Evolutionary conservation across 2,797 vertebrate species (phyloP).

Genomic region (Labroides dimidiatus): DNA sequence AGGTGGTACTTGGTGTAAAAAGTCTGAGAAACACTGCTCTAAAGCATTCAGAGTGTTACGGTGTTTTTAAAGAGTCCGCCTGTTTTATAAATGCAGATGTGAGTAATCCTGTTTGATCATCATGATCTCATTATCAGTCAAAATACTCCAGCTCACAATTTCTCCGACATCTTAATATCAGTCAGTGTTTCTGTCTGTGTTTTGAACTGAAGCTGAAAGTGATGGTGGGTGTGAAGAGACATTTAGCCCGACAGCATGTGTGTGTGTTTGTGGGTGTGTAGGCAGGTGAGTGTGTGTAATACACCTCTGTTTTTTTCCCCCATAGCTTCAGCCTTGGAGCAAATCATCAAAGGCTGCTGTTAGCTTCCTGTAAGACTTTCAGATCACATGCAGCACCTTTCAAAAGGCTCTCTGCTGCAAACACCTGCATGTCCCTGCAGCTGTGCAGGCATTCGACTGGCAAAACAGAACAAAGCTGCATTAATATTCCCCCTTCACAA

Average conservation of each 20-base stretch:
- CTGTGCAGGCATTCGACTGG: not conserved
- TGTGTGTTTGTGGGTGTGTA: conserved; percentile 12
- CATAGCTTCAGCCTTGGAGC: conserved; percentile 7
- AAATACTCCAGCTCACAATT: not conserved
- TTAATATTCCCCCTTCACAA: not conserved
- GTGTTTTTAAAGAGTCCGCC: too few relatives aligned
- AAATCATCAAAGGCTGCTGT: conserved; percentile 13
- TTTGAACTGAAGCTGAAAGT: not conserved
- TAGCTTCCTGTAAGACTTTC: not conserved
- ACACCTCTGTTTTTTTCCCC: not conserved
- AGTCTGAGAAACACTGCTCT: too few relatives aligned
- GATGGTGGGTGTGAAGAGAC: conserved; percentile 2
- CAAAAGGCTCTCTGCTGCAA: not conserved
- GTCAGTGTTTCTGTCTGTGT: too few relatives aligned
- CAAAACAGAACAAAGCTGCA: not conserved
- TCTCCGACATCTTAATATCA: not conserved
- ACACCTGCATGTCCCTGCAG: not conserved
- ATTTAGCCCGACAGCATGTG: not conserved
- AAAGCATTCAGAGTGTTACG: too few relatives aligned
- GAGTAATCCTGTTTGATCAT: too few relatives aligned
- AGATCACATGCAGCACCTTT: not conserved
- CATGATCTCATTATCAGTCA: too few relatives aligned
- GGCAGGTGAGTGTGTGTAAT: conserved; percentile 10
- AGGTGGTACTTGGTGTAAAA: too few relatives aligned
- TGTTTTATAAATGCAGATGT: too few relatives aligned